These are phyloP conservation scores for Eulemur mongoz DNA, from an alignment of 2,797 vertebrate species.

Conservation along the genomic window DNA sequence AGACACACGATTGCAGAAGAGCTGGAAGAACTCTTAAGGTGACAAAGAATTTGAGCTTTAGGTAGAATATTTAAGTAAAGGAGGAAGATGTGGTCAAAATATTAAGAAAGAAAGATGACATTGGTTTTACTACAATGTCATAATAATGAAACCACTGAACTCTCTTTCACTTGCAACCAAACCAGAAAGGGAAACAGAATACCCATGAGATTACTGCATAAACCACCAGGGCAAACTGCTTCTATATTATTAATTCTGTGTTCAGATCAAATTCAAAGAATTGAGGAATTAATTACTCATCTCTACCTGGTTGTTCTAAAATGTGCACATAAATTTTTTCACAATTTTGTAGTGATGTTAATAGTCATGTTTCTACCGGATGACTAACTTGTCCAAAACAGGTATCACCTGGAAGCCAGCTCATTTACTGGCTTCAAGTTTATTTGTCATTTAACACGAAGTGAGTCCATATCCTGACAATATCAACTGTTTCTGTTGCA, in stretches of 20 bases:
- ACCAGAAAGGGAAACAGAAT: slow-evolving; percentile 68
- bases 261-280: slow-evolving; percentile 37
- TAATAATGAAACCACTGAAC: slow-evolving; percentile 64
- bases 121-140: slow-evolving; percentile 36
- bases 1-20: background rate
- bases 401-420: background rate
- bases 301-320: slow-evolving; percentile 7
- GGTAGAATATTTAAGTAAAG: slow-evolving; percentile 51
- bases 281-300: slow-evolving; percentile 28
- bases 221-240: background rate
- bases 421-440: slow-evolving; percentile 32
- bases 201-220: background rate
- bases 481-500: background rate
- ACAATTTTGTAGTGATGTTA: slow-evolving; percentile 31
- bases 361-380: background rate
- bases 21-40: slow-evolving; percentile 27
- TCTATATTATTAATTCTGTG: slow-evolving; percentile 25
- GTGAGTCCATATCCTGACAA: background rate
- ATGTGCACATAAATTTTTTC: background rate
- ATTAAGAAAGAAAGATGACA: slow-evolving; percentile 73
- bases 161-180: slow-evolving; percentile 74
- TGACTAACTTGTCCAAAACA: slow-evolving; percentile 30
- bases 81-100: slow-evolving; percentile 71
- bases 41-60: slow-evolving; percentile 41
- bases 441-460: slow-evolving; percentile 45